A percentile compares a stretch with the other conserved stretches of the same genome.
Conservation (phyloP, 2,113 vertebrate species). For the Nycticorax nycticorax region DNA sequence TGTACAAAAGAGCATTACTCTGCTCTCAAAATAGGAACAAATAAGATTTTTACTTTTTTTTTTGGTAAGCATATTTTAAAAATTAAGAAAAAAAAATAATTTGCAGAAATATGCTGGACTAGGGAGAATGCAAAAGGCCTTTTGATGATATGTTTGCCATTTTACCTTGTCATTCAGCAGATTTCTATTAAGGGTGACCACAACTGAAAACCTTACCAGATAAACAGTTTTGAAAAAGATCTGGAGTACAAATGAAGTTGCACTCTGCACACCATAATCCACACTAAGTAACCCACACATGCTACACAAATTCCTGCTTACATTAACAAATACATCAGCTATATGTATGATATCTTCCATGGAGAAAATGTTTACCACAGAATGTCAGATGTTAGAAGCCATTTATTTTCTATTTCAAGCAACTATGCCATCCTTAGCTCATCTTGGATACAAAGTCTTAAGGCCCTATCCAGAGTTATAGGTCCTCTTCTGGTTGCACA, state of each 20-base stretch:
- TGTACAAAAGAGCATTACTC: background rate
- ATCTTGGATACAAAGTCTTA: background rate
- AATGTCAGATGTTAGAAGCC: background rate
- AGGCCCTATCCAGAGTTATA: accelerated
- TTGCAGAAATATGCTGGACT: background rate
- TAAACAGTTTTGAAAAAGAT: background rate
- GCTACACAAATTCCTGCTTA: background rate
- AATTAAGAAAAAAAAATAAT: background rate
- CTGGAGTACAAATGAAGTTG: background rate
- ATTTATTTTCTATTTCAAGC: background rate
- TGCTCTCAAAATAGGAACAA: background rate
- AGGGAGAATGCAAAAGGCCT: background rate
- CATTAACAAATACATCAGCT: background rate
- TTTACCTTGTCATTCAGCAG: background rate
- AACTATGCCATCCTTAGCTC: background rate
- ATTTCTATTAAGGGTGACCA: background rate
- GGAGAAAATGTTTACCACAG: background rate
- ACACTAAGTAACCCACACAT: background rate
- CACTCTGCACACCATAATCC: background rate
- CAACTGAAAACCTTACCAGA: background rate
- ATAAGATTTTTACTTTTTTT: background rate
- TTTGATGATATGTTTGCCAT: background rate
- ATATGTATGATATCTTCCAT: background rate
- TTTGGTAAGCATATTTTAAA: background rate
- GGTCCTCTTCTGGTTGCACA: background rate